phyloP scores from a whole-genome alignment of 2,113 vertebrate genomes.

The Passerina amoena region DNA sequence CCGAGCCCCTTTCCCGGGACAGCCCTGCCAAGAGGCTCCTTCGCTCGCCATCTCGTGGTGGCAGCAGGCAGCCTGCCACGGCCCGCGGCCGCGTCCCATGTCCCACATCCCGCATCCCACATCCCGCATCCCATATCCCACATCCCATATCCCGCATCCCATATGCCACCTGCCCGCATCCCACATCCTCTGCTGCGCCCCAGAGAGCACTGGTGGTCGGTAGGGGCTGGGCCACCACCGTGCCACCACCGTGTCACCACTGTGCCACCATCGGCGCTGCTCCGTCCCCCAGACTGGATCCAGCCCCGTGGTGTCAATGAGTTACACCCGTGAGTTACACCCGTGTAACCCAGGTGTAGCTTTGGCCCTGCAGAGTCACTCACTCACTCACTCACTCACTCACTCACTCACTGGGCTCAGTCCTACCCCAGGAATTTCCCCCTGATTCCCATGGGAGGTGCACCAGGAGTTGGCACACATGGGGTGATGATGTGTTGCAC shows the following conservation, averaged over 20 bases:
- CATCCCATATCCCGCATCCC: rapidly evolving
- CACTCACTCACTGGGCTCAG: background rate
- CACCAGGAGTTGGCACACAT: rapidly evolving
- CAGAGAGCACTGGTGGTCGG: rapidly evolving
- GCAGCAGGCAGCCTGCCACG: background rate
- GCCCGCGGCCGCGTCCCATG: background rate
- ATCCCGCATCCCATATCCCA: rapidly evolving
- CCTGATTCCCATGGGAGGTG: rapidly evolving
- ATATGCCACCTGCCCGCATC: rapidly evolving
- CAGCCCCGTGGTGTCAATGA: rapidly evolving
- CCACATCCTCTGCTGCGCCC: background rate
- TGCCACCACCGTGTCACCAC: background rate
- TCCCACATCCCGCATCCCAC: rapidly evolving
- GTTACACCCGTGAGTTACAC: background rate
- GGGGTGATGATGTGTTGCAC: rapidly evolving
- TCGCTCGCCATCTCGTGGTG: conserved; percentile 65
- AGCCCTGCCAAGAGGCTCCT: background rate
- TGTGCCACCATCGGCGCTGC: rapidly evolving
- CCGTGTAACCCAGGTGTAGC: rapidly evolving
- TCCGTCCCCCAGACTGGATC: rapidly evolving
- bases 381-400: background rate
- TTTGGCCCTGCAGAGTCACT: background rate
- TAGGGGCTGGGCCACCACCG: too few species aligned
- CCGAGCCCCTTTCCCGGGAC: background rate
- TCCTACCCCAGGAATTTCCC: background rate